Base-by-base conservation (phyloP, 1,140 invertebrate species). In the Zophobas atratus region DNA sequence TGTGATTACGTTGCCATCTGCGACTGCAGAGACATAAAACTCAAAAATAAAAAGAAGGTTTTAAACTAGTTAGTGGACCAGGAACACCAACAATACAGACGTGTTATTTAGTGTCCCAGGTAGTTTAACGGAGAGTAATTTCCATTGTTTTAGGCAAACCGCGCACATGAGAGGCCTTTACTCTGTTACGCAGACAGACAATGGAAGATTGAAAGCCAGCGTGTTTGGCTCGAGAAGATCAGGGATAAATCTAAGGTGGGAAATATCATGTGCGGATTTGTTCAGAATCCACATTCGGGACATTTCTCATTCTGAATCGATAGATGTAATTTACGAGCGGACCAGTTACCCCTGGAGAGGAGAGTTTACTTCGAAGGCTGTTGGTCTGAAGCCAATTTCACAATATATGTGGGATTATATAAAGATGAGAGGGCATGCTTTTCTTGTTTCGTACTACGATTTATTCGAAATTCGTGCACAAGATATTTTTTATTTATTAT, bases 221-320 rank as follows among this genome's bases (percentile, higher is more conserved):
- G 55, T 77, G 76, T 77, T 77, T 77, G 70, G 70, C 67, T 77
- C n/a, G 53, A 48, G 67, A 38, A 51, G 63, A 71, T 77, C 55
- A 55, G 53, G 76, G 55, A 78, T 78, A 78, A 78, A 78, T 78
- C 71, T 73, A 78, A 82, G 77, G 78, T 81, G 80, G 77, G 78
- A 81, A 82, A 81, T 82, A 82, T 81, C 80, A 82, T 82, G 80
- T 81, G 81, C 78, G 81, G 81, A 82, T 82, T 82, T 82, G 81
- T 77, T 72, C 81, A 57, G 63, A 81, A 82, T 82, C 80, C 80
- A 82, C 80, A 82, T 79, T 80, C 70, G 35, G 75, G 78, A 41
- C 71, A 82, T 79, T 82, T 79, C 77, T 79, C 74, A 72, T 81
- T 55, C 73, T 60, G 70, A 55, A 73, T 38, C 78, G 78, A 74